Conservation (phyloP, 2,888 invertebrate species). For the Eilema caniola region DNA sequence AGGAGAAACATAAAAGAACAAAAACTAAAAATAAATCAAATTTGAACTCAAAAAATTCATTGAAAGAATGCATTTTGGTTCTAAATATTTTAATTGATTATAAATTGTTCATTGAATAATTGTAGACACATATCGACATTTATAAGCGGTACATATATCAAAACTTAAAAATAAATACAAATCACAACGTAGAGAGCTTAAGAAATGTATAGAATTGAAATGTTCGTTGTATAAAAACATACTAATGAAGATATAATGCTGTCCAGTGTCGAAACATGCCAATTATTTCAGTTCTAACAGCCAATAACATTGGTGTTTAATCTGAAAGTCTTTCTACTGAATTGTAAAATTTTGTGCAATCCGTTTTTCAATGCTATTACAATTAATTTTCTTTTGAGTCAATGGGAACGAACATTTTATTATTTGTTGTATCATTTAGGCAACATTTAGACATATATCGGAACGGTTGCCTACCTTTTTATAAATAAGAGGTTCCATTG, state of each 20-base stretch:
- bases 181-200: conserved; percentile 67
- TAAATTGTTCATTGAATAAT: neutral
- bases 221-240: conserved; percentile 49
- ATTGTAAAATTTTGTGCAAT: too few relatives aligned
- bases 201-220: conserved; percentile 27
- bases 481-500: neutral
- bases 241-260: conserved; percentile 15
- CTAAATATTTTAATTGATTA: conserved; percentile 22
- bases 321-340: neutral
- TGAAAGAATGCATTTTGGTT: conserved; percentile 9
- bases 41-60: conserved; percentile 5
- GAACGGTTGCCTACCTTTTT: neutral
- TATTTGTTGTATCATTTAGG: too few relatives aligned
- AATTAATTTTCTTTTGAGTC: neutral
- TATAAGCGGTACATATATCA: conserved; percentile 24
- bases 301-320: neutral
- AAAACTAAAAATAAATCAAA: conserved; percentile 6
- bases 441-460: neutral
- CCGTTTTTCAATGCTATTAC: neutral
- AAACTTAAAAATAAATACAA: conserved; percentile 49
- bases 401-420: too few relatives aligned
- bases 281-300: neutral
- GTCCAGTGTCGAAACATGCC: conserved; percentile 5
- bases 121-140: conserved; percentile 37
- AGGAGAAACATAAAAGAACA: neutral